Evolutionary conservation across 2,797 vertebrate species (phyloP).

Genomic region (Oreochromis mossambicus): DNA sequence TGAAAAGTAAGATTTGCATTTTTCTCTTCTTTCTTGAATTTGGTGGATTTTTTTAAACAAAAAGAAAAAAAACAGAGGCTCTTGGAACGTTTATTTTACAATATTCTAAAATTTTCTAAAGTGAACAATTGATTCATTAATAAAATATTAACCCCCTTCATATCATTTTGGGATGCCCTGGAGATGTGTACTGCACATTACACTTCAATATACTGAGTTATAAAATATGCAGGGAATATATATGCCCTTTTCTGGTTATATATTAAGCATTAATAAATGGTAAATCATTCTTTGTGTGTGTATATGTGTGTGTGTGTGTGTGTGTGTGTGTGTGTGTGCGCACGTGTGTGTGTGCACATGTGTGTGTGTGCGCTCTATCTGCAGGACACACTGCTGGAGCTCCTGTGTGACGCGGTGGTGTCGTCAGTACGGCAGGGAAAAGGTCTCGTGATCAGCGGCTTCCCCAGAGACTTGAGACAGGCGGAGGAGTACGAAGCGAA

Average conservation of each 20-base stretch:
- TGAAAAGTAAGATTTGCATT: neutral
- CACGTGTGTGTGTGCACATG: no score
- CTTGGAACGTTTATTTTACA: accelerated
- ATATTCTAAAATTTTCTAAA: neutral
- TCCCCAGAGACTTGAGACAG: conserved; percentile 85
- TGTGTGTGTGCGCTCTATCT: neutral
- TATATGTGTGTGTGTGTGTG: neutral
- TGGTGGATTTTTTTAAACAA: neutral
- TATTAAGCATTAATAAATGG: neutral
- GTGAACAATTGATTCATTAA: neutral
- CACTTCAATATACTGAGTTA: neutral
- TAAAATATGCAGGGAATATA: neutral
- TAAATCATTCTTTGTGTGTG: neutral
- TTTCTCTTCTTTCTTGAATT: neutral
- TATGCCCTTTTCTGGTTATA: neutral
- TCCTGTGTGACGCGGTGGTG: conserved; percentile 84
- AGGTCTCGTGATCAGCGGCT: conserved; percentile 86
- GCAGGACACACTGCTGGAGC: conserved; percentile 82
- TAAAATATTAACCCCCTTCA: neutral
- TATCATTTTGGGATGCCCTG: neutral
- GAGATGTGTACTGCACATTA: neutral
- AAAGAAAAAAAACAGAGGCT: neutral
- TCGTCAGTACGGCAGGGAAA: conserved; percentile 67
- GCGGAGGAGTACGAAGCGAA: conserved; percentile 84
- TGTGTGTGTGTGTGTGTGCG: no score